Base-by-base conservation (phyloP, 2,113 vertebrate genomes). In the Anguilla japonica region DNA sequence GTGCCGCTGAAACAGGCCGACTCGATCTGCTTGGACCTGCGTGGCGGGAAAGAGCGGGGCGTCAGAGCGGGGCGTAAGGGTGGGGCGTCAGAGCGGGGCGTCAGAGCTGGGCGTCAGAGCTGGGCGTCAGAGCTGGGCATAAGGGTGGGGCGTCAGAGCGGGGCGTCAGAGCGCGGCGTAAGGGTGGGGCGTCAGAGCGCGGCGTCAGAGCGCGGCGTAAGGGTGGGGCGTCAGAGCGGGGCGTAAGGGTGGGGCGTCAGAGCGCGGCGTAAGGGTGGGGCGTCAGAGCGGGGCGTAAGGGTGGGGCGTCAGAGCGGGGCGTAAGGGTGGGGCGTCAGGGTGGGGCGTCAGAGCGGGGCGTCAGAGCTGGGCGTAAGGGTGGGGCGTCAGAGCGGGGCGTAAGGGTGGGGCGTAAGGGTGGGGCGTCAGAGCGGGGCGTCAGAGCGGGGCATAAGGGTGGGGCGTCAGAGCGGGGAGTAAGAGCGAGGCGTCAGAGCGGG, bases 1-100 rank as follows among this genome's bases (percentile, higher is more conserved):
- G 98, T 99, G n/a, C 98, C 98, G 0, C 98, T 98, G 94, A 99
- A 99, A 91, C 98, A 99, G 4, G 98, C 98, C 0, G 98, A 99
- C 90, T 99, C 98, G 1, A 99, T 99, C 94, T 99, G 98, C 90
- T 98, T 98, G 0, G 98, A 99, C 90, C 98, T 99, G 91, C 40
- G 84, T 16, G 85, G 18, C 26, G 46, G 79, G 43, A 46, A 15
- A 60, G 34, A 43, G n/a, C n/a, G n/a, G 22, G 53, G 40, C 13
- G 11, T 16, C n/a, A 85, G 9, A 41, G 50, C 18, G 34, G 29
- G 34, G 46, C 6, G 57, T 34, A 0, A 34, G 34, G 9, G n/a
- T n/a, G n/a, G 34, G 34, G 34, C 34, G 34, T 34, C 34, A 34
- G 46, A 22, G 2, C 4, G 79, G 41, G 9, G 83, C 13, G 3